phyloP scores from a whole-genome alignment of 2,888 invertebrate species.

The Dastarcus helophoroides region DNA sequence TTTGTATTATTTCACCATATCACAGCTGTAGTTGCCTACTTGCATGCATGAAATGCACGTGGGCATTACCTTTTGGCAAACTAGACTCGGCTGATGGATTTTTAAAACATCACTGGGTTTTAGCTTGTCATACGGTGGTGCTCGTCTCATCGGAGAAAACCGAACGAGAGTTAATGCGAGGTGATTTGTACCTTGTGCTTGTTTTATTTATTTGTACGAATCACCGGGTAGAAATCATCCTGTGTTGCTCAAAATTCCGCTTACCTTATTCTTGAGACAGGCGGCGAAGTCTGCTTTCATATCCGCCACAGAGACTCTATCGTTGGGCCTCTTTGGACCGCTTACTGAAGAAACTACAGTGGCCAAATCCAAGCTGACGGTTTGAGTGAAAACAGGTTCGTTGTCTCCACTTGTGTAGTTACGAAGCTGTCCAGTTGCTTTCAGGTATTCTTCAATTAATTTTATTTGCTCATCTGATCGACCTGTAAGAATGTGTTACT shows the following conservation, averaged over 20 bases:
- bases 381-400: constrained; percentile 79
- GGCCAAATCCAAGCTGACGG: constrained; percentile 72
- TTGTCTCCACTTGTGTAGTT: constrained; percentile 63
- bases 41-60: constrained; percentile 13
- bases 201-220: constrained; percentile 15
- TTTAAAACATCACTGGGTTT: constrained; percentile 11
- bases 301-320: constrained; percentile 78
- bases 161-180: constrained; percentile 13
- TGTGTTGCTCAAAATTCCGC: constrained; percentile 13
- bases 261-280: constrained; percentile 79
- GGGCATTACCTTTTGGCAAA: constrained; percentile 9
- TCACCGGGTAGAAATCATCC: constrained; percentile 32
- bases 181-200: constrained; percentile 21
- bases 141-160: not conserved
- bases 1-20: constrained; percentile 29
- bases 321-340: constrained; percentile 95
- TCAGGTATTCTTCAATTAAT: constrained; percentile 71
- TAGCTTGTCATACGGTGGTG: not conserved
- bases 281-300: constrained; percentile 83
- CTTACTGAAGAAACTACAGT: constrained; percentile 91
- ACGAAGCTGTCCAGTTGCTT: constrained; percentile 69
- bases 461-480: constrained; percentile 65
- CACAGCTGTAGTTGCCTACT: constrained; percentile 36
- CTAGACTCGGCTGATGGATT: constrained; percentile 9
- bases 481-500: constrained; percentile 42